Conservation (phyloP, 2,797 vertebrate species). For the Periparus ater region DNA sequence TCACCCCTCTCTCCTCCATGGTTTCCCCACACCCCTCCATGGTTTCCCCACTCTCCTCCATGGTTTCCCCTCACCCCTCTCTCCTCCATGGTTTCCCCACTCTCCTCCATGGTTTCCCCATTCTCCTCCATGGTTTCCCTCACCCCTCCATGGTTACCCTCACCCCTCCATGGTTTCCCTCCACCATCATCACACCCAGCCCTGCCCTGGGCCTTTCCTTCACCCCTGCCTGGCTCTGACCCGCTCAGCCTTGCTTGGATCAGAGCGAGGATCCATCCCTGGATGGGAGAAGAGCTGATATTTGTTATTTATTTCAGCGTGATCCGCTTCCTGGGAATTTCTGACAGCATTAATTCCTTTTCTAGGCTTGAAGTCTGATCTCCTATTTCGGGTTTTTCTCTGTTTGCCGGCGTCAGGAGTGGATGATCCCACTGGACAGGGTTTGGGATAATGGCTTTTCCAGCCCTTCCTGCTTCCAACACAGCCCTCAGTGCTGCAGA, state of each 20-base stretch:
- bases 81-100: too few relatives aligned
- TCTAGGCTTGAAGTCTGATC: rapidly evolving
- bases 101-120: too few relatives aligned
- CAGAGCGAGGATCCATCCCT: not conserved
- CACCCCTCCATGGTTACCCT: too few relatives aligned
- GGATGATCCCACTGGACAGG: not conserved
- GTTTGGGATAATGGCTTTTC: not conserved
- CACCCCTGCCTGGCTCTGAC: not conserved
- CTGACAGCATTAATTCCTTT: not conserved
- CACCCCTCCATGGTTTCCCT: too few relatives aligned
- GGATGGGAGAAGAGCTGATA: not conserved
- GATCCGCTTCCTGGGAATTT: not conserved
- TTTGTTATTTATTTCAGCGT: rapidly evolving
- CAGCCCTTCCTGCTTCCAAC: not conserved
- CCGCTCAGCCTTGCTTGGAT: not conserved
- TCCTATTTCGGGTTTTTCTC: not conserved
- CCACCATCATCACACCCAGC: too few relatives aligned
- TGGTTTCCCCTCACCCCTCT: too few relatives aligned
- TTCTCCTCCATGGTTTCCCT: too few relatives aligned
- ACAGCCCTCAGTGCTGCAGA: not conserved
- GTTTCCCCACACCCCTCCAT: too few relatives aligned
- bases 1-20: too few relatives aligned
- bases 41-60: too few relatives aligned
- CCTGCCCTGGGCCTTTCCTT: too few relatives aligned
- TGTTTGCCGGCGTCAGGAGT: not conserved